phyloP scores from a whole-genome alignment of 1,140 invertebrate genomes.

The Leptopilina boulardi region DNA sequence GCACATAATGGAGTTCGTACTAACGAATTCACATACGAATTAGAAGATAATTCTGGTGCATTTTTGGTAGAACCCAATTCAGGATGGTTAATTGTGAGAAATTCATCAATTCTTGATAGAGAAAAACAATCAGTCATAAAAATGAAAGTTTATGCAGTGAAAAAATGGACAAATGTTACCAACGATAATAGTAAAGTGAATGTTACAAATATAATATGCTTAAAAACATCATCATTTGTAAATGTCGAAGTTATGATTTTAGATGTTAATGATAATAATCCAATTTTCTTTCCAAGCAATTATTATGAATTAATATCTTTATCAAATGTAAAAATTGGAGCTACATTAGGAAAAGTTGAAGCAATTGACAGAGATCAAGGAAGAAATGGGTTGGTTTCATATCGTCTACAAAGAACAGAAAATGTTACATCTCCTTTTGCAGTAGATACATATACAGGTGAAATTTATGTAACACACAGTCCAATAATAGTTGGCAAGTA shows the following conservation, averaged over 20 bases:
- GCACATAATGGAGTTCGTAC: conserved; percentile 88
- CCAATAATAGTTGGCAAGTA: conserved; percentile 82
- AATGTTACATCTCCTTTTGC: conserved; percentile 83
- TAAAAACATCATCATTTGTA: conserved; percentile 76
- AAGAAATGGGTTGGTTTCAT: conserved; percentile 86
- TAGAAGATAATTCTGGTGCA: conserved; percentile 84
- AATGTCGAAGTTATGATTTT: conserved; percentile 88
- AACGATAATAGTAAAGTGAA: background rate
- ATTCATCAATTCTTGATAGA: conserved; percentile 86
- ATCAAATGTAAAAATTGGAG: conserved; percentile 81
- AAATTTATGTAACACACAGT: conserved; percentile 83
- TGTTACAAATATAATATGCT: conserved; percentile 41
- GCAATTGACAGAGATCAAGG: conserved; percentile 90
- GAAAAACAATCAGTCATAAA: conserved; percentile 83
- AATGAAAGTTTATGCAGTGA: conserved; percentile 86
- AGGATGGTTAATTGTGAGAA: conserved; percentile 91
- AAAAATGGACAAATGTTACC: conserved; percentile 82
- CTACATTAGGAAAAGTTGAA: conserved; percentile 84
- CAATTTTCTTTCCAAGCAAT: conserved; percentile 88
- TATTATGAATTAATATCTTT: conserved; percentile 86
- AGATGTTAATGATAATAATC: conserved; percentile 92
- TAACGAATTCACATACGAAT: conserved; percentile 87
- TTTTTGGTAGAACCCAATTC: conserved; percentile 87
- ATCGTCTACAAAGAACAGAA: conserved; percentile 84
- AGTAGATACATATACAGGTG: conserved; percentile 83